A percentile compares a stretch with the other conserved stretches of the same genome.
These are phyloP conservation scores for Dendrocincla fuliginosa DNA, from an alignment of 2,797 vertebrate species.

Conservation along the genomic window DNA sequence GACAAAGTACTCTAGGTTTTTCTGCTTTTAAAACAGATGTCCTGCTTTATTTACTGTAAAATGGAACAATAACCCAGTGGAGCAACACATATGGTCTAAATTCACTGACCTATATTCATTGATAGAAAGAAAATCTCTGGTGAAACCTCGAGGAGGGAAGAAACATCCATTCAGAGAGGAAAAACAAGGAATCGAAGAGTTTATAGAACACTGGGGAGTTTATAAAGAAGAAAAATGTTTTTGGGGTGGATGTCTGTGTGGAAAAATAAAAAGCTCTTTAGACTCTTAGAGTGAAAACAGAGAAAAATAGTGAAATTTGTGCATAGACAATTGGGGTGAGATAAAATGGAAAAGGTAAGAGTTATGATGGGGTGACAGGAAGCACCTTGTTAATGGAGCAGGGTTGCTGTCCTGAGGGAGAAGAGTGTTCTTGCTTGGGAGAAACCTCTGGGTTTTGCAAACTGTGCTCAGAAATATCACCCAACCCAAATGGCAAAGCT, in stretches of 20 bases:
- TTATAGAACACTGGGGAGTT: background rate
- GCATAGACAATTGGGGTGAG: background rate
- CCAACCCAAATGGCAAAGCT: background rate
- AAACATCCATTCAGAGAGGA: background rate
- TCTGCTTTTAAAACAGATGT: conserved; percentile 55
- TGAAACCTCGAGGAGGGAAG: background rate
- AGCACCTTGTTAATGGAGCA: background rate
- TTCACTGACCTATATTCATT: conserved; percentile 40
- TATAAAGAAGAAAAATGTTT: background rate
- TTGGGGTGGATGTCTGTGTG: background rate
- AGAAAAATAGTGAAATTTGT: background rate
- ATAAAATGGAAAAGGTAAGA: background rate
- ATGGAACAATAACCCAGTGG: conserved; percentile 35
- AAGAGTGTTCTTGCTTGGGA: background rate
- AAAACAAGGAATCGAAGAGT: background rate
- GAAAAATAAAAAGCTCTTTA: background rate
- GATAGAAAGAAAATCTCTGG: conserved; percentile 7
- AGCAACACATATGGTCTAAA: conserved; percentile 39
- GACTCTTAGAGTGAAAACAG: background rate
- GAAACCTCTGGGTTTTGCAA: background rate
- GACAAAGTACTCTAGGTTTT: conserved; percentile 13
- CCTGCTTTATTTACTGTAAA: conserved; percentile 59
- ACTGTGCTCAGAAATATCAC: background rate
- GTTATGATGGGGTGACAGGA: background rate
- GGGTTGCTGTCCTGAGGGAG: background rate